Base-by-base conservation (phyloP, 2,888 invertebrate species). In the Spisula solida region DNA sequence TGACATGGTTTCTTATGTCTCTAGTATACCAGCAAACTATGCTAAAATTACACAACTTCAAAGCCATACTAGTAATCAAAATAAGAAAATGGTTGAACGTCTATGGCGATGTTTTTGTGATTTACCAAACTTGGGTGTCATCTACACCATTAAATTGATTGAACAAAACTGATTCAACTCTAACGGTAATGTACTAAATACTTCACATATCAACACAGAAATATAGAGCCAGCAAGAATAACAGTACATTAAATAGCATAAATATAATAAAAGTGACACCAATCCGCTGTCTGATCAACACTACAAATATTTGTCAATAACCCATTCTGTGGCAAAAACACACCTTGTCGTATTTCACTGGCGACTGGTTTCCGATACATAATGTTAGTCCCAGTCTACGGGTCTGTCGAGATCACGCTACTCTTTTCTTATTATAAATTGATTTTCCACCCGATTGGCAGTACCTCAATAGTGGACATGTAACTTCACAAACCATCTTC, bases 391-490 rank as follows among this genome's bases (percentile, higher is more conserved):
- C 1, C 66, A 48, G 82, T 66, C 66, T 66, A 47, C 66, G 16
- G 25, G 47, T 25, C 60, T 56, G 34, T 82, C 25, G n/a, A 18
- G 47, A 82, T 82, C 34, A 66, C n/a, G 66, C 66, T 82, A 82
- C 29, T 25, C 60, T 81, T 81, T 82, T 82, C 82, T 66, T 31
- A 66, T n/a, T 47, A 82, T 82, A 47, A 82, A 82, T 82, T 82
- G 82, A 82, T 82, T 82, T 82, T 82, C 66, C 82, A 47, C 47
- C 66, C 47, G 82, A 82, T 70, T 70, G 82, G 70, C 66, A 82
- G 34, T 16, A 1, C 82, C 16, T 82, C 51, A 82, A 82, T 82
- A 55, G 82, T 47, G 47, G 66, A 82, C 82, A 82, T 25, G 82
- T 70, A 82, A 82, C 48, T 66, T 20, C 34, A 82, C 82, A 82